Conservation (phyloP, 1,140 invertebrate species). For the Drosophila setifemur region DNA sequence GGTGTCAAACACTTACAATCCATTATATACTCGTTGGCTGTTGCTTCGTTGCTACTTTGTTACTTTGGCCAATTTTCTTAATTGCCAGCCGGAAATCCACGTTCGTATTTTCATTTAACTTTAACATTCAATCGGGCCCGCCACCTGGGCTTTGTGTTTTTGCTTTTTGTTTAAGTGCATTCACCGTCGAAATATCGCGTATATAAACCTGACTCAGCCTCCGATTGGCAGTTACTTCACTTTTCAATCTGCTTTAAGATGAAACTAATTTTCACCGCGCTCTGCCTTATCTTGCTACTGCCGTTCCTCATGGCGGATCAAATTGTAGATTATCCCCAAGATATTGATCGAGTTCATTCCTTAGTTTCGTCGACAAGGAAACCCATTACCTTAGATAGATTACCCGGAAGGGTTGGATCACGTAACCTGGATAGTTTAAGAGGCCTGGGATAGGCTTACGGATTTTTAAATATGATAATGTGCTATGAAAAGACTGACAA, state of each 20-base stretch:
- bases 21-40: conserved; percentile 54
- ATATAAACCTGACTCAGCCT: conserved; percentile 21
- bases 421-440: conserved; percentile 38
- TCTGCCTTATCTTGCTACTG: conserved; percentile 28
- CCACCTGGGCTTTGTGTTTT: conserved; percentile 21
- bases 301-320: conserved; percentile 7
- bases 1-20: conserved; percentile 77
- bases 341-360: neutral
- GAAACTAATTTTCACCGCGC: conserved; percentile 11
- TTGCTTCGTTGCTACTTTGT: conserved; percentile 32
- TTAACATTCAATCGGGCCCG: conserved; percentile 4
- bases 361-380: no score
- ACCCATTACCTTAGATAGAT: no score
- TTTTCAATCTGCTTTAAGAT: conserved; percentile 5
- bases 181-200: conserved; percentile 1
- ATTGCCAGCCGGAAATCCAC: conserved; percentile 48
- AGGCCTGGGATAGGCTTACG: conserved; percentile 23
- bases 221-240: conserved; percentile 25
- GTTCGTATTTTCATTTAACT: conserved; percentile 22
- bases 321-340: neutral
- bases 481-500: neutral
- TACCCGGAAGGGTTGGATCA: neutral
- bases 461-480: no score
- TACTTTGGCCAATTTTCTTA: conserved; percentile 65
- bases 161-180: neutral